phyloP scores from a whole-genome alignment of 2,888 invertebrate species.

The Drosophila birchii region DNA sequence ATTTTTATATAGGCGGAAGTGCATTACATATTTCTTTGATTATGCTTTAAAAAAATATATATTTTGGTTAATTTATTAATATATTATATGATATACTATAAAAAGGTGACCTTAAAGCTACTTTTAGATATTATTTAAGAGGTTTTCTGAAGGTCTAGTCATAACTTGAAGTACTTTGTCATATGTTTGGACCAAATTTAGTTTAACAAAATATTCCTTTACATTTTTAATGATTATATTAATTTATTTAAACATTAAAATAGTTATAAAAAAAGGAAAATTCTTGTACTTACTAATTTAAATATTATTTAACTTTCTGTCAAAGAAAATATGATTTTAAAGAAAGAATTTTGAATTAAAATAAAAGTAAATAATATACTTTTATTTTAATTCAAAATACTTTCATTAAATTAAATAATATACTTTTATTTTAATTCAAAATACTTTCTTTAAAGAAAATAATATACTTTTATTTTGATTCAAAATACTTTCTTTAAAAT shows the following conservation, averaged over 20 bases:
- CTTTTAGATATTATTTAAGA: neutral
- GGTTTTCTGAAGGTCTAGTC: neutral
- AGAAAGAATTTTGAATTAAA: no score
- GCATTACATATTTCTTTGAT: neutral
- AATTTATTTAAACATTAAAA: no score
- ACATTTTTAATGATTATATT: no score
- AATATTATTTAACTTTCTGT: neutral
- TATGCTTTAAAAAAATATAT: neutral
- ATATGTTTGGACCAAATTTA: no score
- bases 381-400: accelerated
- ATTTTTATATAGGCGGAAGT: neutral
- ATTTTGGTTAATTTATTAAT: neutral
- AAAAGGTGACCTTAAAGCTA: neutral
- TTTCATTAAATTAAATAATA: no score
- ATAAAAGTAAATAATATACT: no score
- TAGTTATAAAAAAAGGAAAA: neutral
- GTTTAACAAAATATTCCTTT: no score
- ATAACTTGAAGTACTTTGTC: no score
- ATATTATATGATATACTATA: neutral
- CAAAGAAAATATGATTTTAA: no score
- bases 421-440: accelerated
- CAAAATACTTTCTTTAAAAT: neutral
- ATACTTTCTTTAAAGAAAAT: no score
- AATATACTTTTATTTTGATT: neutral
- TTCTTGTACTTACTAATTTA: neutral